A percentile compares a stretch with the other conserved stretches of the same genome.
Evolutionary conservation across 2,113 vertebrate genomes (phyloP).

Genomic region (Heterochromis multidens): DNA sequence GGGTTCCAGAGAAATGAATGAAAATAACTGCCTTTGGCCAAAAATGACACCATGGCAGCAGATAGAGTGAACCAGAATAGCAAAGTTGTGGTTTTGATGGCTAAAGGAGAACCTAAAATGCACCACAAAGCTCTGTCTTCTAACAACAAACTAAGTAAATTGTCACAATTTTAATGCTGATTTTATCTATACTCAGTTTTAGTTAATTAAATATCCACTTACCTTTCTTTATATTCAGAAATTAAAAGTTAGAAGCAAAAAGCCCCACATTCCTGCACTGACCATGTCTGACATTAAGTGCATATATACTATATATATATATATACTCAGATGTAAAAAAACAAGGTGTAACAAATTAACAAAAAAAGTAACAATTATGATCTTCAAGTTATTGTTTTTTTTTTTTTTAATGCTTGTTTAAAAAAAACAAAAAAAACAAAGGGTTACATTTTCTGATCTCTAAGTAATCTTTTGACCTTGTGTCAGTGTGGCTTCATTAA

Average conservation of each 20-base stretch:
- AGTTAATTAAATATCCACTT: not conserved
- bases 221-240: not conserved
- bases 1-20: not conserved
- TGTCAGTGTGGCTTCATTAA: not conserved
- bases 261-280: not conserved
- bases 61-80: not conserved
- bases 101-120: fast-evolving
- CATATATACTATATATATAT: too few species aligned
- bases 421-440: too few species aligned
- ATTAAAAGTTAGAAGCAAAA: not conserved
- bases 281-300: too few species aligned
- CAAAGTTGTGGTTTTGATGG: not conserved
- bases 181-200: not conserved
- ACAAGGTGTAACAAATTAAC: too few species aligned
- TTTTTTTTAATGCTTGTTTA: too few species aligned
- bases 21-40: not conserved
- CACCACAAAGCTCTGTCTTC: not conserved
- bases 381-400: too few species aligned
- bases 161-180: not conserved
- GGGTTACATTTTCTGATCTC: not conserved
- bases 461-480: not conserved
- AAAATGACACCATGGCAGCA: not conserved
- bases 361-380: too few species aligned
- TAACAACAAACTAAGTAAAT: not conserved
- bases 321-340: too few species aligned